Base-by-base conservation (phyloP, 2,113 vertebrate genomes). In the Morone saxatilis region DNA sequence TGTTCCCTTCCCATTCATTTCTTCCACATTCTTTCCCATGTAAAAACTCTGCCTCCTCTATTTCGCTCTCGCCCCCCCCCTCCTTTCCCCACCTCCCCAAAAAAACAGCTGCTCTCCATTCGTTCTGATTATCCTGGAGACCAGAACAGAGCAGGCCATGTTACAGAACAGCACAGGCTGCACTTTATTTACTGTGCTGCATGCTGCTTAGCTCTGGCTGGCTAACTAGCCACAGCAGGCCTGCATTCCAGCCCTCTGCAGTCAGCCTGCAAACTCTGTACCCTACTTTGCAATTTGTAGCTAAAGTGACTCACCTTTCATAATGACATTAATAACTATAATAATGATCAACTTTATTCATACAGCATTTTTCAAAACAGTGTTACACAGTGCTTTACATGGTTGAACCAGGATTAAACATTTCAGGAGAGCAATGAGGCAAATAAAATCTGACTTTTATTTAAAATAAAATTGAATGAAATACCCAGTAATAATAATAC, bases 191-290 rank as follows among this genome's bases (percentile, higher is more conserved):
- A 70, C 86, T 87, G 83, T 63, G 73, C 87, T 76, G 81, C 90
- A 71, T 67, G 71, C 89, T 86, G 89, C 87, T 85, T 71, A 79
- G 87, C 89, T 86, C 70, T 31, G 68, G 57, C 59, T 53, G 63
- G 86, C 87, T 93, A 94, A 93, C 93, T 72, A 89, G 92, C 92
- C 89, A 75, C 93, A 92, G 93, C 92, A 90, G 90, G 84, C 76
- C 86, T 89, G 85, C 86, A 93, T 95, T 92, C 89, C 90, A 88
- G 84, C 88, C 70, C 41, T 48, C 63, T 84, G 75, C 86, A 84
- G 84, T 90, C 88, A 88, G 78, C 67, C 76, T 87, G 86, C 83
- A 68, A 78, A 77, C 69, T 62, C 63, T 73, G 17, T 38, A 66
- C 63, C 68, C 60, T 65, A 31, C 72, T 80, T 80, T 68, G 80